Base-by-base conservation (phyloP, 1,140 invertebrate species). In the Drosophila bocki region DNA sequence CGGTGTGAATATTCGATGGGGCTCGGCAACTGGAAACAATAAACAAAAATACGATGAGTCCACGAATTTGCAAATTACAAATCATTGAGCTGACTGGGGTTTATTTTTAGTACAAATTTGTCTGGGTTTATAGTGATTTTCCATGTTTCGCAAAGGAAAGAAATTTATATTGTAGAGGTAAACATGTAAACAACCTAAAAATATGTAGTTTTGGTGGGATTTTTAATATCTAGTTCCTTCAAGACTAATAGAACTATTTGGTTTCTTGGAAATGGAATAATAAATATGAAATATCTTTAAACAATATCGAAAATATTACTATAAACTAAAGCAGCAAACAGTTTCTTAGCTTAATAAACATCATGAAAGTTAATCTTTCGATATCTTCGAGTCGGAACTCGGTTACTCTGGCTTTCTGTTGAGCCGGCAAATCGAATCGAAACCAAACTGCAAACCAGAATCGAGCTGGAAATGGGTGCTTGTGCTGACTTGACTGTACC, bases 31-130 rank as follows among this genome's bases (percentile, higher is more conserved):
- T 35, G 35, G n/a, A 59, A 42, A 35, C 54, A 54, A 50, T 72
- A 51, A 72, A 51, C 67, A 60, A 72, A 72, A 60, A 63, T 32
- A 60, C 67, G 32, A 72, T 60, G 69, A 72, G 69, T 51, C 15
- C n/a, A 72, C 67, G 7, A 51, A 51, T 60, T 72, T 22, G 45
- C 53, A n/a, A 72, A 71, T 32, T 71, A 70, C 53, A 59, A 50
- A 17, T 71, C 67, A 59, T 59, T 42, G 6, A 70, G 19, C 51
- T 37, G 35, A 41, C n/a, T 37, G 37, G 1, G 19, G 9, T 3
- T 47, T 41, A 22, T 47, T 57, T 37, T n/a, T 41, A 22, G 48
- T 13, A 39, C 29, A n/a, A 13, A 9, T 0, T n/a, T 13, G 39
- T 35, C 54, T 61, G 57, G 41, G n/a, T 6, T 17, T 61, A 35